These are phyloP conservation scores for Conops quadrifasciatus DNA, from an alignment of 2,888 invertebrate species.

Conservation along the genomic window DNA sequence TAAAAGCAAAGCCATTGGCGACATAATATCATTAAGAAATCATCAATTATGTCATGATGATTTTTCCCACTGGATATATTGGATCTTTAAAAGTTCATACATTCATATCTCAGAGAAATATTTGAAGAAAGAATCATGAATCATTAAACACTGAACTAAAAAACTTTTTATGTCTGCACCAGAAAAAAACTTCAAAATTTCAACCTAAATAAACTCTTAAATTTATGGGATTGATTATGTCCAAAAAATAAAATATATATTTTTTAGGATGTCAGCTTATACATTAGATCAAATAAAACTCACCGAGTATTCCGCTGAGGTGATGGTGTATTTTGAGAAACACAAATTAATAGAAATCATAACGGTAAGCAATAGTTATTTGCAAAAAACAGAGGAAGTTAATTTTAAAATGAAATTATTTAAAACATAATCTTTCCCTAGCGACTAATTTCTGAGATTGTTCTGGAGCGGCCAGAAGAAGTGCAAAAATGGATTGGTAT, in stretches of 20 bases:
- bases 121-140: too few species aligned
- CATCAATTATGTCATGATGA: too few species aligned
- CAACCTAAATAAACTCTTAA: not conserved
- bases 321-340: conserved; percentile 60
- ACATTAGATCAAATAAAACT: conserved; percentile 45
- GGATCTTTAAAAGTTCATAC: too few species aligned
- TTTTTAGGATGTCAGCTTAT: conserved; percentile 31
- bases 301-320: conserved; percentile 52
- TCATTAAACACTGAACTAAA: too few species aligned
- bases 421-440: conserved; percentile 15
- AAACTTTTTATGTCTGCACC: conserved; percentile 1
- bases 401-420: not conserved
- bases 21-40: too few species aligned
- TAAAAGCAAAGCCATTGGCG: too few species aligned
- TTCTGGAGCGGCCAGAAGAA: conserved; percentile 45
- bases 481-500: conserved; percentile 52
- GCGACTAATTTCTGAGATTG: conserved; percentile 53
- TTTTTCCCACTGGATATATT: too few species aligned
- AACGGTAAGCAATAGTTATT: conserved; percentile 43
- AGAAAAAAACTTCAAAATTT: conserved; percentile 10
- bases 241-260: not conserved
- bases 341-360: conserved; percentile 58
- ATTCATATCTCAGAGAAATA: too few species aligned
- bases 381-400: too few species aligned
- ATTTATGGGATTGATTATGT: conserved; percentile 8